A percentile compares a stretch with the other conserved stretches of the same genome.
Evolutionary conservation across 1,140 invertebrate genomes (phyloP).

Genomic region (Apolygus lucorum): DNA sequence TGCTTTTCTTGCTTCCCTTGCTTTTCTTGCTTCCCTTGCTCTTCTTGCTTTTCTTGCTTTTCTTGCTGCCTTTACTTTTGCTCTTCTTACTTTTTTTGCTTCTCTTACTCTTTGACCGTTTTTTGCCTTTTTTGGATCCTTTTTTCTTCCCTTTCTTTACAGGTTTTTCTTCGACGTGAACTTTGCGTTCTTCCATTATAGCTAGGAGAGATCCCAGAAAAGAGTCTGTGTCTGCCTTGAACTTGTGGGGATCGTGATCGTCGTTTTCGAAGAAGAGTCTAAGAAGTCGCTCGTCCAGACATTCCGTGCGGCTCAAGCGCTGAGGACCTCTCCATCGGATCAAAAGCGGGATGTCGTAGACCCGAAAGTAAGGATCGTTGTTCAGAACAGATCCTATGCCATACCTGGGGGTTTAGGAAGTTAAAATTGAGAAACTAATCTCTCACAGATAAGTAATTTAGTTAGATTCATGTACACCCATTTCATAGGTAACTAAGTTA

Average conservation of each 20-base stretch:
- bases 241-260: not conserved
- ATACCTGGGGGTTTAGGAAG: too few relatives aligned
- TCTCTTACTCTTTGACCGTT: not conserved
- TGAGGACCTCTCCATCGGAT: slow-evolving; percentile 3
- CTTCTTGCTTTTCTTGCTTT: not conserved
- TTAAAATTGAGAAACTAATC: too few relatives aligned
- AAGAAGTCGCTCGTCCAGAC: not conserved
- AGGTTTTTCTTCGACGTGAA: not conserved
- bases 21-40: not conserved
- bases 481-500: too few relatives aligned
- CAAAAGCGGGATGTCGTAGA: slow-evolving; percentile 1
- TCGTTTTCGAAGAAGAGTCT: not conserved
- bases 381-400: not conserved
- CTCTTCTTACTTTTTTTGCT: not conserved
- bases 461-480: too few relatives aligned
- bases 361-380: not conserved
- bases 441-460: too few relatives aligned
- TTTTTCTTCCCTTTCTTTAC: not conserved
- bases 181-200: not conserved
- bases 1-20: not conserved
- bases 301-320: not conserved
- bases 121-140: not conserved
- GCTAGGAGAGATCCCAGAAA: not conserved
- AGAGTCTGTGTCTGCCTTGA: not conserved
- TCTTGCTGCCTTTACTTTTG: not conserved